phyloP scores from a whole-genome alignment of 1,140 invertebrate genomes.

The Teleopsis dalmanni region DNA sequence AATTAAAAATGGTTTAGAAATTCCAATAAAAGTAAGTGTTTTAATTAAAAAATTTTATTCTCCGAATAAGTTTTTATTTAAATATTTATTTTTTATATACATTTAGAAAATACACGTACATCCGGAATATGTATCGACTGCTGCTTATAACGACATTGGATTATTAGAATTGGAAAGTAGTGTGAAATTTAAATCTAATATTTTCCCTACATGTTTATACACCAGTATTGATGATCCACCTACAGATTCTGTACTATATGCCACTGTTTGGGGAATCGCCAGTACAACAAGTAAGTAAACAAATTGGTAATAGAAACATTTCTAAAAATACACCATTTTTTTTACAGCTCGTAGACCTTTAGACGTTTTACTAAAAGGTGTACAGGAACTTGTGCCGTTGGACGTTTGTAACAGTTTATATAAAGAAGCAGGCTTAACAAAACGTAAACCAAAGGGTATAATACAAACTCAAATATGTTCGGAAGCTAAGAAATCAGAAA shows the following conservation, averaged over 20 bases:
- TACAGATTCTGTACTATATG: conserved; percentile 11
- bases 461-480: no score
- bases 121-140: conserved; percentile 21
- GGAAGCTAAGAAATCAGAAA: no score
- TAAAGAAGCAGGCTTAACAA: no score
- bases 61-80: no score
- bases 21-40: conserved; percentile 11
- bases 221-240: conserved; percentile 21
- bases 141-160: conserved; percentile 34
- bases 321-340: no score
- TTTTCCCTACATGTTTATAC: conserved; percentile 29
- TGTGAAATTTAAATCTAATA: conserved; percentile 5
- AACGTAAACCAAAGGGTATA: no score
- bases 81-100: neutral
- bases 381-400: no score
- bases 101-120: conserved; percentile 22
- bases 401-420: no score
- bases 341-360: no score
- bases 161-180: conserved; percentile 24
- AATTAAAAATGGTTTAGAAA: conserved; percentile 7
- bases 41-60: no score
- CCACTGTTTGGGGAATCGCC: conserved; percentile 32
- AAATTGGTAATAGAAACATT: no score
- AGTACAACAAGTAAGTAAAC: conserved; percentile 25
- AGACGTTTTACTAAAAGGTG: no score